A percentile compares a stretch with the other conserved stretches of the same genome.
Evolutionary conservation across 2,888 invertebrate species (phyloP).

Genomic region (Papilio protenor): DNA sequence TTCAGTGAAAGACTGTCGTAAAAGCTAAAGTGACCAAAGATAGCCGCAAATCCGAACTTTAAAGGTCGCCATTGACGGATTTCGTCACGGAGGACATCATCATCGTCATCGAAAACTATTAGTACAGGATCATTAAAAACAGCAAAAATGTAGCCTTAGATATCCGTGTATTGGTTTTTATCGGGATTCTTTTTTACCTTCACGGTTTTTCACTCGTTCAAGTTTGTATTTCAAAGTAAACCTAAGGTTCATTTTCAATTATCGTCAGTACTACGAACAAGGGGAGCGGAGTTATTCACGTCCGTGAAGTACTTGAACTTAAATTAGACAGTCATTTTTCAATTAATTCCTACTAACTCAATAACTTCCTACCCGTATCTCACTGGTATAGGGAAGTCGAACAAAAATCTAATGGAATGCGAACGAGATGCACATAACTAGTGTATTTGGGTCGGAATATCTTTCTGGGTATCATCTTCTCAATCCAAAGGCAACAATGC

Average conservation of each 20-base stretch:
- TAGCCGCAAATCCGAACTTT: too few relatives aligned
- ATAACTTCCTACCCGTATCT: conserved; percentile 9
- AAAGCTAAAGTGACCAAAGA: too few relatives aligned
- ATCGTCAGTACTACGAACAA: neutral
- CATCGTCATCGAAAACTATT: too few relatives aligned
- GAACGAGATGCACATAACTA: neutral
- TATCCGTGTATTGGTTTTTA: neutral
- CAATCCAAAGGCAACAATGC: too few relatives aligned
- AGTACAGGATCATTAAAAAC: neutral
- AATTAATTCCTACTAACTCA: conserved; percentile 10
- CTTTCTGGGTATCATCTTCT: neutral
- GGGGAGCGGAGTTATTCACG: conserved; percentile 7
- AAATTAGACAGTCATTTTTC: conserved; percentile 14
- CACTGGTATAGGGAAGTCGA: neutral
- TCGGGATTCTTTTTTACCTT: neutral
- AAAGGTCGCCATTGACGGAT: too few relatives aligned
- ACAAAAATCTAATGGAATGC: neutral
- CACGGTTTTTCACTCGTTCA: neutral
- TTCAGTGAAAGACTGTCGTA: too few relatives aligned
- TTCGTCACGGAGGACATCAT: too few relatives aligned
- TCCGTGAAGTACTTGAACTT: neutral
- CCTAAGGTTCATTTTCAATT: neutral
- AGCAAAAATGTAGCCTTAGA: neutral
- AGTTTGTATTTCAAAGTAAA: neutral
- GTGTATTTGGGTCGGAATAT: neutral